Percentiles rank a stretch among this genome's conserved stretches.
Conservation (phyloP, 1,140 invertebrate genomes). For the Penaeus chinensis region DNA sequence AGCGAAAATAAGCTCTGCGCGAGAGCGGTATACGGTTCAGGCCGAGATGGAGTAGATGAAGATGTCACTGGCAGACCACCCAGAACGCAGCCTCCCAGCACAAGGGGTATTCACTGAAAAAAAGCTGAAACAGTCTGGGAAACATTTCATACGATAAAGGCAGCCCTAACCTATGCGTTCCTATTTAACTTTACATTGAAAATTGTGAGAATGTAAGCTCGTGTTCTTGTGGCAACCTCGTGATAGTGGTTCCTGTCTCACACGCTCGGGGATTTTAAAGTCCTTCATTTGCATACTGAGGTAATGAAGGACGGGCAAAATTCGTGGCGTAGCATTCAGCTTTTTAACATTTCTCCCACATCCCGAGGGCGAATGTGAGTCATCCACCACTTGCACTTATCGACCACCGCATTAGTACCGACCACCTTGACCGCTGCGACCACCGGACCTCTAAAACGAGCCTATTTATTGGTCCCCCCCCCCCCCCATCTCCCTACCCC, state of each 20-base stretch:
- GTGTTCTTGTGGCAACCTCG: not conserved
- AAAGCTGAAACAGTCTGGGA: slow-evolving; percentile 22
- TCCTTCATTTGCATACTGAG: slow-evolving; percentile 42
- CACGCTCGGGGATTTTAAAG: not conserved
- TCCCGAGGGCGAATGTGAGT: too few relatives aligned
- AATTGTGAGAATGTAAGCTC: not conserved
- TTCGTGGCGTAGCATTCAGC: slow-evolving; percentile 35
- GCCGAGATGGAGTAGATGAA: slow-evolving; percentile 31
- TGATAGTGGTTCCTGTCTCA: slow-evolving; percentile 1
- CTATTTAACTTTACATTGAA: slow-evolving; percentile 16
- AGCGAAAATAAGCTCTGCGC: not conserved
- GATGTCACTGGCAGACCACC: slow-evolving; percentile 49
- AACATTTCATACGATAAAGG: slow-evolving; percentile 41
- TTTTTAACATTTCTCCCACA: too few relatives aligned
- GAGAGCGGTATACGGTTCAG: not conserved
- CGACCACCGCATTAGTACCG: too few relatives aligned
- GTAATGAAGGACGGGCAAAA: slow-evolving; percentile 37
- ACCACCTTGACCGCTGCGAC: too few relatives aligned
- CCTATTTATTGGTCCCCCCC: too few relatives aligned
- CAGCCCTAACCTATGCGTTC: slow-evolving; percentile 13
- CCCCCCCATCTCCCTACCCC: too few relatives aligned
- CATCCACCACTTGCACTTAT: too few relatives aligned
- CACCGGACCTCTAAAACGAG: too few relatives aligned
- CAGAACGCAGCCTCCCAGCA: slow-evolving; percentile 41
- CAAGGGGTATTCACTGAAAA: slow-evolving; percentile 31